Base-by-base conservation (phyloP, 2,797 vertebrate genomes). In the Arvicola amphibius region DNA sequence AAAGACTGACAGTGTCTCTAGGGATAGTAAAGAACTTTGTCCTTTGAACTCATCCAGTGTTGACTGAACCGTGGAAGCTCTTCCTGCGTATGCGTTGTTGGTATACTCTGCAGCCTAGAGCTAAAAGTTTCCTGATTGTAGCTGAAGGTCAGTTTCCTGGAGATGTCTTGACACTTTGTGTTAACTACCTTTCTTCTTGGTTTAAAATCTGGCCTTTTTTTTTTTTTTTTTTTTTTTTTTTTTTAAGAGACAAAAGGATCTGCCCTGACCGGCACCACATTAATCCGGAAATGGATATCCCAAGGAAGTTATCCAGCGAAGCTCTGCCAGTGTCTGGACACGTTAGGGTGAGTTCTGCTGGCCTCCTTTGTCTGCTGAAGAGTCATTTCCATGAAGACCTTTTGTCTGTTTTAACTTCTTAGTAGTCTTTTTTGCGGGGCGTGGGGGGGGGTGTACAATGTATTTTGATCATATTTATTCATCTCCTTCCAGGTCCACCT, bases 191-290 rank as follows among this genome's bases (percentile, higher is more conserved):
- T 98, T 79, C 48, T 85, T 76, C 83, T 94, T 37, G 23, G 79
- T 95, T 94, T 91, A 69, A 97, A 96, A 93, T 85, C 25, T 61
- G 53, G 53, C 51, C 51, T 48, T 73, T 91, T 94, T 97, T 48
- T 65, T 61, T 61, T 43, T 25, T n/a, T 27, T 25, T 21, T 48
- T 73, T 91, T 94, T 97, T 48, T 65, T 61, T 61, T 43, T 25
- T n/a, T 27, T 25, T 21, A 94, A 98, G 98, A 97, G 94, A 98
- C 81, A 97, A 92, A 96, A 96, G 89, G 21, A 65, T 21, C 0
- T 99, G 99, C 96, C 98, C 98, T 84, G 96, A 98, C 96, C 97
- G 98, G 81, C 99, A 99, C 93, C 94, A 65, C 56, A 51, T 99
- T 95, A 98, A 98, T 96, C 92, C 96, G 74, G 89, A 97, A 86